A percentile compares a stretch with the other conserved stretches of the same genome.
Evolutionary conservation across 2,797 vertebrate species (phyloP).

Genomic region (Coregonus suidteri): DNA sequence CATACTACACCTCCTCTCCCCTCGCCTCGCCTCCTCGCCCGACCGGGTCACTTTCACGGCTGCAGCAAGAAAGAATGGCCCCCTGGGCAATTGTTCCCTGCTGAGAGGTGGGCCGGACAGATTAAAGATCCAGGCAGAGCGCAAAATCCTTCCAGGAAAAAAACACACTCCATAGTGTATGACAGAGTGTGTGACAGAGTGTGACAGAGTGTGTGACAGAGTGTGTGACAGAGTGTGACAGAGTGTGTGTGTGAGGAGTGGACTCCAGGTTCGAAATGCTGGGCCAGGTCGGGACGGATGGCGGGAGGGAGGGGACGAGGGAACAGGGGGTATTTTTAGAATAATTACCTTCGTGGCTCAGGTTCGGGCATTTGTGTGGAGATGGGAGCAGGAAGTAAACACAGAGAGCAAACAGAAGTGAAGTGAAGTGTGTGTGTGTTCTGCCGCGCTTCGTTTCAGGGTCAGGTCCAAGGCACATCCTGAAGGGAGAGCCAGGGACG

Average conservation of each 20-base stretch:
- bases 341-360: conserved; percentile 58
- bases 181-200: conserved; percentile 27
- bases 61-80: too few relatives aligned
- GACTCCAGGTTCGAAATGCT: conserved; percentile 37
- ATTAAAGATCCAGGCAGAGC: conserved; percentile 61
- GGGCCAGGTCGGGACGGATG: conserved; percentile 10
- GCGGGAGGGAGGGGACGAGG: conserved; percentile 30
- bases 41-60: conserved; percentile 24
- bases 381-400: conserved; percentile 56
- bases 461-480: conserved; percentile 37
- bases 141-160: conserved; percentile 75
- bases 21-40: conserved; percentile 22
- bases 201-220: too few relatives aligned
- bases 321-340: conserved; percentile 64
- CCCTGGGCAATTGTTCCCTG: too few relatives aligned
- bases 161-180: conserved; percentile 70
- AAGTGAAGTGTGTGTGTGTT: conserved; percentile 19
- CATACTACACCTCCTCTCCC: conserved; percentile 16
- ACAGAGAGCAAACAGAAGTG: conserved; percentile 45
- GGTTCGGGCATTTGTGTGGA: conserved; percentile 36
- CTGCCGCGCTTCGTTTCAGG: conserved; percentile 32
- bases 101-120: too few relatives aligned
- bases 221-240: too few relatives aligned
- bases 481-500: conserved; percentile 43
- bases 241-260: background rate